Base-by-base conservation (phyloP, 2,888 invertebrate species). In the Phragmatobia fuliginosa region DNA sequence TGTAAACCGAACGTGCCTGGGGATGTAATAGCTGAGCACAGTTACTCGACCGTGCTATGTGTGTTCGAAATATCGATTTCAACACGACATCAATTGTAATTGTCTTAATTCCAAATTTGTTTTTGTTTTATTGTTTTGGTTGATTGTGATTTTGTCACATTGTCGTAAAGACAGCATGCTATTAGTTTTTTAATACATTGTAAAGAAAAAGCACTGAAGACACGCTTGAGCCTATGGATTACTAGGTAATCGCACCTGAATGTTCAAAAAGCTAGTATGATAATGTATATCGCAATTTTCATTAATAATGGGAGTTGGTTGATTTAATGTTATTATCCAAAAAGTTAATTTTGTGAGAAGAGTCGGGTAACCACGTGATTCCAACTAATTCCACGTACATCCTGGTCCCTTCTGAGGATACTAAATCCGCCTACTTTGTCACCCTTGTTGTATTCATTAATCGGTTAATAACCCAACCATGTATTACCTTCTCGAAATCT, bases 1-100 rank as follows among this genome's bases (percentile, higher is more conserved):
- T 91, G 92, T 92, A 91, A 90, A 87, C 87, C 86, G 90, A 87
- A 93, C 94, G 94, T 94, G 94, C 88, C 81, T 83, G 71, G 89
- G 83, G 82, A 88, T 82, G 86, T 90, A 91, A 94, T 91, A 85
- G 88, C 80, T 76, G 78, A 80, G 79, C 83, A 91, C 93, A 89
- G 94, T 93, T 94, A 94, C 88, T 90, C 88, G 90, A 86, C 89
- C 90, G 86, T 77, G 71, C 82, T 80, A 68, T 77, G 71, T 85
- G 80, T 84, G 87, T 81, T 86, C 81, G 83, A 86, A 85, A 88
- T 88, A 85, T 85, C 85, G 88, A 90, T 87, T 83, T 85, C 82
- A 76, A 83, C 78, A 82, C 79, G 72, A 72, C 65, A 68, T 74
- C 71, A 73, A 74, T 79, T 81, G 68, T 72, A 70, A 73, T 74